phyloP scores from a whole-genome alignment of 2,113 vertebrate genomes.

The Nycticryphes semicollaris region DNA sequence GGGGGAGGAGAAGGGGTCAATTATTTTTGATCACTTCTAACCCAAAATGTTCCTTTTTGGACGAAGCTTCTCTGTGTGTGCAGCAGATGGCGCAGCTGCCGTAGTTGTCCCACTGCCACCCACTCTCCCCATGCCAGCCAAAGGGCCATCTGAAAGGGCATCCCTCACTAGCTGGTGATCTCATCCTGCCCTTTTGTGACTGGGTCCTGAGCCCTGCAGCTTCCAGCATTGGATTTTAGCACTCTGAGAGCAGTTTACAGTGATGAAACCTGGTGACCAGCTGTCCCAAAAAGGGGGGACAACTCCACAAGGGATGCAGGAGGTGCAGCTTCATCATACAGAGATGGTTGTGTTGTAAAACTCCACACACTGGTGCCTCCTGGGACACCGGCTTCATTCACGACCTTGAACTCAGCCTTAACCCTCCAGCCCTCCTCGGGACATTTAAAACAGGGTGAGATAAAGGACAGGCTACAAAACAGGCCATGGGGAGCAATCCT shows the following conservation, averaged over 20 bases:
- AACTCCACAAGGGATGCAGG: not conserved
- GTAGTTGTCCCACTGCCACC: not conserved
- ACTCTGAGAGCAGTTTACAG: not conserved
- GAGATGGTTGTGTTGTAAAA: not conserved
- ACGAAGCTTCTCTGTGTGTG: not conserved
- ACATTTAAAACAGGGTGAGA: not conserved
- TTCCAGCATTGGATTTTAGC: not conserved
- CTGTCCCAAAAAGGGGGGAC: not conserved
- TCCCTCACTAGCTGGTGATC: not conserved
- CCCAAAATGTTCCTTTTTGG: not conserved
- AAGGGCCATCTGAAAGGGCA: not conserved
- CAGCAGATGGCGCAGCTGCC: slow-evolving; percentile 65
- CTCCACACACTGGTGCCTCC: not conserved
- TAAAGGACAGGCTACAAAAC: not conserved
- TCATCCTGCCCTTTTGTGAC: not conserved
- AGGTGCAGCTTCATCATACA: not conserved
- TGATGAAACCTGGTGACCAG: not conserved
- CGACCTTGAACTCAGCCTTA: not conserved
- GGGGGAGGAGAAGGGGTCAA: not conserved
- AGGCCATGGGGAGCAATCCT: not conserved
- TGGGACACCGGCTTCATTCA: not conserved
- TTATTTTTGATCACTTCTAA: not conserved
- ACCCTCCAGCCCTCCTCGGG: not conserved
- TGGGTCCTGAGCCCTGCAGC: fast-evolving
- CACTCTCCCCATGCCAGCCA: not conserved